A percentile compares a stretch with the other conserved stretches of the same genome.
Evolutionary conservation across 2,888 invertebrate species (phyloP).

Genomic region (Poecilus cupreus): DNA sequence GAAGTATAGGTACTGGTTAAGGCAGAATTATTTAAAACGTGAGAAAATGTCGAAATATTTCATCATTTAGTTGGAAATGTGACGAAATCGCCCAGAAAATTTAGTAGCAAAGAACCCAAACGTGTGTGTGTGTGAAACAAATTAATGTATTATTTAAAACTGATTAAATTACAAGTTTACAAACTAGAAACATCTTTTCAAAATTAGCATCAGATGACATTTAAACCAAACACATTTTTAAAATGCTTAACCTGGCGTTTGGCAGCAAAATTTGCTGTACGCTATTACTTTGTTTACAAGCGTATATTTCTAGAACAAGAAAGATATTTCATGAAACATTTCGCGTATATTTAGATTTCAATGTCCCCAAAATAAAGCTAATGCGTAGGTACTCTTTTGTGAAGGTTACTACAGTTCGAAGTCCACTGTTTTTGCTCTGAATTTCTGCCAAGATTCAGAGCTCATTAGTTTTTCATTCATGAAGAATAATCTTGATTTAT

Average conservation of each 20-base stretch:
- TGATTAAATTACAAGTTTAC: background rate
- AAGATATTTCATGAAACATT: conserved; percentile 24
- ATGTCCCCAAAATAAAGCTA: background rate
- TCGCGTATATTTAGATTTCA: conserved; percentile 20
- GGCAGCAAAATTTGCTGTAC: conserved; percentile 1
- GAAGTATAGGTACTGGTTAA: too few species aligned
- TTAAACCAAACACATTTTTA: conserved; percentile 24
- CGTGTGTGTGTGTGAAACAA: background rate
- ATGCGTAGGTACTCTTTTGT: conserved; percentile 27
- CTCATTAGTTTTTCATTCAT: conserved; percentile 36
- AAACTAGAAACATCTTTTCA: conserved; percentile 14
- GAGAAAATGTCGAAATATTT: background rate
- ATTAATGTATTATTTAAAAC: background rate
- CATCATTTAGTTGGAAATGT: background rate
- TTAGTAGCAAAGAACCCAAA: background rate
- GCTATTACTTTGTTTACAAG: conserved; percentile 23
- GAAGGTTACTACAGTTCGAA: conserved; percentile 42
- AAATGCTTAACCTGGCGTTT: background rate
- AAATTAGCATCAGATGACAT: conserved; percentile 30
- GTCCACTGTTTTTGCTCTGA: background rate
- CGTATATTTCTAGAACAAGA: conserved; percentile 33
- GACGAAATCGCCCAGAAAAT: background rate
- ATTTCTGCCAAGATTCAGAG: background rate
- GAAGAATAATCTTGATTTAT: conserved; percentile 23
- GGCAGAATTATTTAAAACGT: too few species aligned